Base-by-base conservation (phyloP, 1,140 invertebrate genomes). In the Panagrolaimus sp. region DNA sequence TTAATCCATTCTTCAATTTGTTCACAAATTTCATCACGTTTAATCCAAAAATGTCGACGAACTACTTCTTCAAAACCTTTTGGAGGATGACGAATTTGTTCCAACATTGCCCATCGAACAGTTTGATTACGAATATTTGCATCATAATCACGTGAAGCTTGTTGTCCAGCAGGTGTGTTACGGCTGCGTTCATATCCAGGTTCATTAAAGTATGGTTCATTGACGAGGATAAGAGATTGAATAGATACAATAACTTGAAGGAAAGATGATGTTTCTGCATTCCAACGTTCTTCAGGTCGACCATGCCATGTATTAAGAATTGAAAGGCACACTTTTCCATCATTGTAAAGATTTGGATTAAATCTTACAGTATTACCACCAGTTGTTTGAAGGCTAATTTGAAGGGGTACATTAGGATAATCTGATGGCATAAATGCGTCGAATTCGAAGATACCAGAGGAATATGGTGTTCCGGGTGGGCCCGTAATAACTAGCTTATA, bases 221-320 rank as follows among this genome's bases (percentile, higher is more conserved):
- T 89, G 13, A 95, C 92, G 68, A 96, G 85, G 81, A 96, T 96
- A 71, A 96, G 85, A 23, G 91, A 94, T 84, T 96, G 93, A 78
- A 96, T 95, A 31, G 92, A 95, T 7, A 96, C 92, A 76, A 96
- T 86, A 47, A 96, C 92, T 87, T 96, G 93, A 65, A 96, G 86
- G 82, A 96, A 93, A 84, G 91, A 95, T 51, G 92, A 95, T 0
- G 92, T 95, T 81, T 57, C 51, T 93, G 90, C 85, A 93, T 95
- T 93, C 93, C 96, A 85, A 93, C 93, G 83, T 96, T 93, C 72
- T 38, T 96, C 93, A n/a, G 93, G 93, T 69, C 92, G 86, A 7
- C 93, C 93, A 84, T 96, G 92, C 93, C 93, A 96, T 0, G 93
- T 96, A 84, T 96, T 96, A 25, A 96, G 85, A 68, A 96, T 91